A percentile compares a stretch with the other conserved stretches of the same genome.
phyloP scores from a whole-genome alignment of 1,140 invertebrate genomes.

The Lepidostoma basale region DNA sequence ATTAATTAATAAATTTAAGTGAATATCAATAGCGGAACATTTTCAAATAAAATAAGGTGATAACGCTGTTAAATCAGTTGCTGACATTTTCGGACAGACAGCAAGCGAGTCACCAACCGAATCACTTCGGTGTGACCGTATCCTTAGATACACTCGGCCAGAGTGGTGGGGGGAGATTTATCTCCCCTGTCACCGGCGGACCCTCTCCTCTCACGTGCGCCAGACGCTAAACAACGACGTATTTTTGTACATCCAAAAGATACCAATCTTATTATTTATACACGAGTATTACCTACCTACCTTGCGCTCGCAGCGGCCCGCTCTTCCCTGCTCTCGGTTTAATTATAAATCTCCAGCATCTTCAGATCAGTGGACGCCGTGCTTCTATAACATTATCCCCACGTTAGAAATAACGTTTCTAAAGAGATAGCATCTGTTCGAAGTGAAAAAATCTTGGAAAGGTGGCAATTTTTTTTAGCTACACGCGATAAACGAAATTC shows the following conservation, averaged over 20 bases:
- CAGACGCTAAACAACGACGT: constrained; percentile 19
- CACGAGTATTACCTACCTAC: constrained; percentile 18
- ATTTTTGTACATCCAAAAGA: constrained; percentile 35
- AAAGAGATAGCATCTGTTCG: background rate
- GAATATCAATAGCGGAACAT: too few species aligned
- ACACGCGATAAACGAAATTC: too few species aligned
- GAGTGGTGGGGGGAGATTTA: background rate
- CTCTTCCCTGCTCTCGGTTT: constrained; percentile 34
- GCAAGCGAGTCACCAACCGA: too few species aligned
- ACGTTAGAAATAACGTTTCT: constrained; percentile 15
- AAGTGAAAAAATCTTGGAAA: constrained; percentile 2
- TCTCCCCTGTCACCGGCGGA: constrained; percentile 33
- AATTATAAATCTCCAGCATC: constrained; percentile 43
- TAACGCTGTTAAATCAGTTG: too few species aligned
- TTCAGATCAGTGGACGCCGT: constrained; percentile 28
- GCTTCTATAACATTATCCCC: constrained; percentile 23
- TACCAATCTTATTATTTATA: constrained; percentile 31
- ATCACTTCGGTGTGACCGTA: too few species aligned
- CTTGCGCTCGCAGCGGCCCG: too few species aligned
- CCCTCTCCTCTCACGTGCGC: constrained; percentile 27
- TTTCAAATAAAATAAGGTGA: too few species aligned
- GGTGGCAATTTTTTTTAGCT: background rate
- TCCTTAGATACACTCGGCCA: too few species aligned
- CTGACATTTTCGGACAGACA: too few species aligned
- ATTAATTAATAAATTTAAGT: too few species aligned